Base-by-base conservation (phyloP, 37 sponge, comb jelly and placozoan genomes). In the Trichoplax adhaerens region DNA sequence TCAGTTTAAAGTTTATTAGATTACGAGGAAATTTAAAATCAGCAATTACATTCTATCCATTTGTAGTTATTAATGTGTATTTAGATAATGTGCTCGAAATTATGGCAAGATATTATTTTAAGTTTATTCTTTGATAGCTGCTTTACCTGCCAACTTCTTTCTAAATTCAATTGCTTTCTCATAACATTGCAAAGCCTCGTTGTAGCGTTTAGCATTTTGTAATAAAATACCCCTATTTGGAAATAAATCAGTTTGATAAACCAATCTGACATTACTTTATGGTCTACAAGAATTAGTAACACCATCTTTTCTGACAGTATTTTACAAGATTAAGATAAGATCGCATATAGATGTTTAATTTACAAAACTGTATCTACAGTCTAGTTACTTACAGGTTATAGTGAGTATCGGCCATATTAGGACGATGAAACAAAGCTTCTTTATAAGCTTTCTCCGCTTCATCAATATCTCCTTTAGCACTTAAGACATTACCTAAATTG, bases 401-500 rank as follows among this genome's bases (percentile, higher is more conserved):
- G 64, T 80, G 81, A 64, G 76, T 76, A 68, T 80, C 81, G 2
- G 81, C 81, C 81, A 80, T 80, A 65, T 80, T 80, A 7, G 81
- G 77, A 29, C 81, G 29, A 72, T 80, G 70, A 5, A 70, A 0
- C 2, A 80, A 47, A 54, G 81, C 81, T 64, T 80, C 76, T 51
- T 54, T 29, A 54, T 80, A 80, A 12, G 81, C 81, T 1, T 66
- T 47, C 62, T 67, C 76, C 49, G 81, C 81, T 50, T 57, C 81
- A 1, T 68, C 70, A 1, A 10, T 51, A 46, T n/a, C 57, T 3
- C 76, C 76, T 10, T 5, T 74, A 4, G 1, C 64, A 5, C 56
- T 80, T 47, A 76, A 49, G 3, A 78, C 69, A 57, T 80, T 80
- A 48, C 68, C 81, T 55, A 80, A 58, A 62, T 80, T 80, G 51